Conservation (phyloP, 1,140 invertebrate species). For the Coelopa frigida region DNA sequence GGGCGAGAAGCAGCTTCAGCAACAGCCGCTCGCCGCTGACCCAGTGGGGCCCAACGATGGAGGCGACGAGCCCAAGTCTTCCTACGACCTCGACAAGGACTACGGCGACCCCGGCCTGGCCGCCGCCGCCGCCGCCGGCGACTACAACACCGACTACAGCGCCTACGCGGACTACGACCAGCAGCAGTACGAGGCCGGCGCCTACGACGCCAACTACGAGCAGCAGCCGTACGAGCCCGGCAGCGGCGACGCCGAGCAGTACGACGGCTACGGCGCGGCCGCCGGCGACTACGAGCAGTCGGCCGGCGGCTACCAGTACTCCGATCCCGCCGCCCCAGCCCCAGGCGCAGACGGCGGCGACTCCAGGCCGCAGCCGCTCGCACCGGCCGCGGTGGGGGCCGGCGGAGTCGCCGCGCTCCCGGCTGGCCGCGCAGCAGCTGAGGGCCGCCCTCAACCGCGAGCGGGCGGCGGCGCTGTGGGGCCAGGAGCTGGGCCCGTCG, state of each 20-base stretch:
- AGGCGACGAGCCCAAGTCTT: constrained; percentile 17
- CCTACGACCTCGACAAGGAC: constrained; percentile 5
- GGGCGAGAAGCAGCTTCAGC: constrained; percentile 37
- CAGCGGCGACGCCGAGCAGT: constrained; percentile 18
- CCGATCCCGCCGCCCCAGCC: too few relatives aligned
- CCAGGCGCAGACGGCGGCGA: constrained; percentile 12
- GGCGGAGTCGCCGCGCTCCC: background rate
- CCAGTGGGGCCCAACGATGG: background rate
- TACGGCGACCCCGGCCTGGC: constrained; percentile 4
- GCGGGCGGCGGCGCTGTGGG: constrained; percentile 39
- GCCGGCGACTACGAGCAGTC: constrained; percentile 19
- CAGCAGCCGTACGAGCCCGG: constrained; percentile 30
- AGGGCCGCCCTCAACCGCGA: constrained; percentile 39
- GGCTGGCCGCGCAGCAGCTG: constrained; percentile 17
- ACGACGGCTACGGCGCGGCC: constrained; percentile 27
- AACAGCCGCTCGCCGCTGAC: constrained; percentile 16
- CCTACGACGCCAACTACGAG: constrained; percentile 29
- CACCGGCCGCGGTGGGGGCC: constrained; percentile 7
- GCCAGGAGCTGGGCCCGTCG: constrained; percentile 29
- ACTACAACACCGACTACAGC: constrained; percentile 39
- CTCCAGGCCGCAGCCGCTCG: constrained; percentile 10
- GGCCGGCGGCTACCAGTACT: too few relatives aligned
- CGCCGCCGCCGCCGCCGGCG: constrained; percentile 20
- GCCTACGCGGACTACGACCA: constrained; percentile 35
- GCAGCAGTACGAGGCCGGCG: constrained; percentile 39